Evolutionary conservation across 2,113 vertebrate genomes (phyloP), one percentile per base, ranked within the genome.

Genomic region (Taxidea taxus): DNA sequence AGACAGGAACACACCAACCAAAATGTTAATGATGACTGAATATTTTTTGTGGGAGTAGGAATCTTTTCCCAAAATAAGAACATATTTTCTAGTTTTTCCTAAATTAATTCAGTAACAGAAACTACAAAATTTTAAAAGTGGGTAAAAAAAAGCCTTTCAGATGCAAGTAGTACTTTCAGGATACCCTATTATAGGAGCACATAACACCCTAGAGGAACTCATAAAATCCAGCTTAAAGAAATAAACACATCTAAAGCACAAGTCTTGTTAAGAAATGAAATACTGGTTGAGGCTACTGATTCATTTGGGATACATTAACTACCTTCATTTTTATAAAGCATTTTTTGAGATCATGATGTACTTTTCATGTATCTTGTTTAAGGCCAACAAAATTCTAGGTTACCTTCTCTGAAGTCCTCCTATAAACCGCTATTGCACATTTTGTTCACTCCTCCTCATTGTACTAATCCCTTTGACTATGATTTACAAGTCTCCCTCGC

Each of bases 211-310:
- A 60, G 72, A 85, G 21, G n/a, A 75, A 29, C 14, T 89, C 64
- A 49, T 70, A 93, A 97, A 95, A 92, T 83, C 54, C 34, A 94
- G 31, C 62, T 87, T 29, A 94, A 90, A 92, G 27, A 97, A 88
- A 91, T 80, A 89, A 54, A 90, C 27, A 42, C 58, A 90, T 31
- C 78, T 87, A 9, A 92, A 94, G 64, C 37, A n/a, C 20, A 82
- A 42, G 34, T 42, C 74, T 66, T 37, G 14, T 56, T 44, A 92
- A 62, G 12, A 82, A 96, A 89, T 70, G 6, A 77, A 95, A 94
- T 68, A 91, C 89, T 72, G 15, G 12, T 81, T 94, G 49, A 92
- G 10, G 31, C 37, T 51, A 93, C 2, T 89, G 42, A 89, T 92
- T 87, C 68, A 88, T 78, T 37, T 97, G 56, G 49, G 74, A 93